Base-by-base conservation (phyloP, 2,113 vertebrate species). In the Aleadryas rufinucha region DNA sequence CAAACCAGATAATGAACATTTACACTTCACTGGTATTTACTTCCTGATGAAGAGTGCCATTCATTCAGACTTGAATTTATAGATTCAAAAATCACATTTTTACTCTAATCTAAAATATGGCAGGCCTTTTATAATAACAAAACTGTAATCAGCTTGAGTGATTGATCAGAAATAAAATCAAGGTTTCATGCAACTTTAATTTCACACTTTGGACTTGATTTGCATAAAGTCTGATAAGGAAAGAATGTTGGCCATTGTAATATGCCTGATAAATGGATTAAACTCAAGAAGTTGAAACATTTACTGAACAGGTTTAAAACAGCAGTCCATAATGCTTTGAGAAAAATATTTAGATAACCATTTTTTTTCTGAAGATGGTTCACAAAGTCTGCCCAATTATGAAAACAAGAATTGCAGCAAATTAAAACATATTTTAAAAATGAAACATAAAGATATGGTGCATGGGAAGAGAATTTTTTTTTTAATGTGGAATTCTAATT, bases 111-210 rank as follows among this genome's bases (percentile, higher is more conserved):
- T 81, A 89, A 37, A 90, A 96, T 96, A 88, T 41, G 9, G 18
- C 74, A 92, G 72, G 54, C 33, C 44, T 94, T 94, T 77, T 44
- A 30, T 44, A 93, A 31, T 37, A 70, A 50, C 21, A 33, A 61
- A 84, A 88, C 41, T 93, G 16, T 42, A 96, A 97, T 96, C 93
- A 97, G 60, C 41, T 74, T 68, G 88, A 39, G 13, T 93, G 95
- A 97, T 89, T 94, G 93, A 92, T 87, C 84, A 71, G 81, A 91
- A 96, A 96, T 42, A 74, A 94, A 94, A 97, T 93, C 84, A 97
- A 96, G 75, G 89, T 95, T 97, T 97, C 66, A 90, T 89, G 70
- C 75, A 97, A 95, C 63, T 97, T 97, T 95, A 96, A 96, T 96
- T 97, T 97, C 94, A 90, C 91, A 87, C 71, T 97, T 91, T 86